These are phyloP conservation scores for Crenuchus spilurus DNA, from an alignment of 2,797 vertebrate genomes.

Conservation along the genomic window DNA sequence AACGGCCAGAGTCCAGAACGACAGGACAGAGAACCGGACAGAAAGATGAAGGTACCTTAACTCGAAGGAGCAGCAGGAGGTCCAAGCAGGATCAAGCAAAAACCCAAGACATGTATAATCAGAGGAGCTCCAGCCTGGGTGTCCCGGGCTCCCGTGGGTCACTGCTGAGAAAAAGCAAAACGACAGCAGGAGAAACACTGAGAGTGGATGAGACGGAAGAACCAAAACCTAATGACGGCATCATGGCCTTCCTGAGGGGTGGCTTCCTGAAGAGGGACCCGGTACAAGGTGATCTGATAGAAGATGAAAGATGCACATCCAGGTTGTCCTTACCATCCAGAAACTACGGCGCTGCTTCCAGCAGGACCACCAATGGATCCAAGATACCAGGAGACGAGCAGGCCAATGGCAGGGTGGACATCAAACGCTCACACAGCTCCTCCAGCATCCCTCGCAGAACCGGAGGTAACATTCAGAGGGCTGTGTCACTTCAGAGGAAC, in stretches of 20 bases:
- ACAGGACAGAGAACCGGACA: neutral
- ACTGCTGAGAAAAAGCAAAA: neutral
- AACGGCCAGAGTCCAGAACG: slow-evolving; percentile 16
- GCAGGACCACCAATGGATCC: slow-evolving; percentile 56
- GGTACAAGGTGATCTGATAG: slow-evolving; percentile 61
- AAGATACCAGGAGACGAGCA: slow-evolving; percentile 58
- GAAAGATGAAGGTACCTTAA: slow-evolving; percentile 61
- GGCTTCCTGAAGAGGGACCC: slow-evolving; percentile 81
- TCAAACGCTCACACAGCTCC: slow-evolving; percentile 85
- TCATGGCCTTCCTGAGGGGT: slow-evolving; percentile 78
- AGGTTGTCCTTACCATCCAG: slow-evolving; percentile 71
- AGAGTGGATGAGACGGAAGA: neutral
- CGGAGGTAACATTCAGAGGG: slow-evolving; percentile 70
- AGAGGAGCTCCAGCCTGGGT: slow-evolving; percentile 56
- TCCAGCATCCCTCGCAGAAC: slow-evolving; percentile 80
- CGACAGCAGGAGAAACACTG: neutral
- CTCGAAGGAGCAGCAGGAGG: slow-evolving; percentile 72
- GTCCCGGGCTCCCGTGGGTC: slow-evolving; percentile 60
- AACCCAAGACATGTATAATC: slow-evolving; percentile 58
- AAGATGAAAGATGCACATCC: slow-evolving; percentile 58
- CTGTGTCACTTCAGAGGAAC: slow-evolving; percentile 79
- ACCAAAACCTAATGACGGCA: slow-evolving; percentile 71
- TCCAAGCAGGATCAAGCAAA: slow-evolving; percentile 64
- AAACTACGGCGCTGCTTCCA: slow-evolving; percentile 58
- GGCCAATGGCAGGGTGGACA: slow-evolving; percentile 71